These are phyloP conservation scores for Aldrovandia affinis DNA, from an alignment of 2,797 vertebrate genomes.

Conservation along the genomic window DNA sequence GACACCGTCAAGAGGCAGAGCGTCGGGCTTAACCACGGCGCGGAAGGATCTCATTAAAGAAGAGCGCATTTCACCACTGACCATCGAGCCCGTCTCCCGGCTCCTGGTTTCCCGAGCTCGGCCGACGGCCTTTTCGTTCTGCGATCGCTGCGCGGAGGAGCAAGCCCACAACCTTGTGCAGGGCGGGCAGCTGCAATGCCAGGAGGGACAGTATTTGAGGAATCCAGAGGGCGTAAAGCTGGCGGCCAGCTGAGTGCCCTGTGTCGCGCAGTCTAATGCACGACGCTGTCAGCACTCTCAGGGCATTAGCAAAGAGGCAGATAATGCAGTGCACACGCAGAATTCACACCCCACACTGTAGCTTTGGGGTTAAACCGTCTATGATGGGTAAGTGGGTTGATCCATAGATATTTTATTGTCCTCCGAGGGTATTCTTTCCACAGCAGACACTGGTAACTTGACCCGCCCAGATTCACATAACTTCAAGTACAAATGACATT, in stretches of 20 bases:
- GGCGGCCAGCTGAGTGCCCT: neutral
- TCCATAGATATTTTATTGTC: no score
- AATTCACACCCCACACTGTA: neutral
- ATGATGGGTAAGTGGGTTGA: no score
- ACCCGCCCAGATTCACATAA: neutral
- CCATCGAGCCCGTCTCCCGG: no score
- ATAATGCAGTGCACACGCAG: neutral
- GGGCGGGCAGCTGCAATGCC: neutral
- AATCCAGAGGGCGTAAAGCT: neutral
- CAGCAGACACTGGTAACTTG: no score
- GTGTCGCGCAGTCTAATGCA: neutral
- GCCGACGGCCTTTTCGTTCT: neutral
- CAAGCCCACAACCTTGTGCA: no score
- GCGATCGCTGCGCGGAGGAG: neutral
- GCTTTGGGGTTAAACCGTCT: no score
- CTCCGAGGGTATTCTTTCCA: no score
- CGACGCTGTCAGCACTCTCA: neutral
- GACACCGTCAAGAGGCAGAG: no score
- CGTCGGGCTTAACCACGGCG: no score
- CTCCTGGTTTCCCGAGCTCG: neutral
- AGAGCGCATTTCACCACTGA: neutral
- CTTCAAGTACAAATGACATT: neutral
- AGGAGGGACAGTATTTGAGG: neutral
- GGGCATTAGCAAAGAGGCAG: neutral
- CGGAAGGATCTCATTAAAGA: neutral